Evolutionary conservation across 2,888 invertebrate genomes (phyloP).

Genomic region (Chesias legatella): DNA sequence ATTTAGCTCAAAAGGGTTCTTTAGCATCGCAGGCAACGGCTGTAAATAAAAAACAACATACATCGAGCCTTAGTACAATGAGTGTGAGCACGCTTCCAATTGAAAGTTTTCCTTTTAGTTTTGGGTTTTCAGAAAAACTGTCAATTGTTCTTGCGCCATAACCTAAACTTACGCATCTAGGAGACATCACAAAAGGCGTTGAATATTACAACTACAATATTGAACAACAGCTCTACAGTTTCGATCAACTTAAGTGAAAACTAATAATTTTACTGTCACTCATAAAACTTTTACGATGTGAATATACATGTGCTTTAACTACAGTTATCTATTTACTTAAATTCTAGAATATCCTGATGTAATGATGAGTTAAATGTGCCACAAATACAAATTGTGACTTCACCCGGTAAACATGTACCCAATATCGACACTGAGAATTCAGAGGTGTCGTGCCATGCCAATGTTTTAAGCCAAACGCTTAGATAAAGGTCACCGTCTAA

Average conservation of each 20-base stretch:
- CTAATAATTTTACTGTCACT: conserved; percentile 40
- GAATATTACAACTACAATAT: conserved; percentile 21
- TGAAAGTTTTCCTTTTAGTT: conserved; percentile 41
- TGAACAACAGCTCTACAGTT: conserved; percentile 15
- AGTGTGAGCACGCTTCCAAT: conserved; percentile 62
- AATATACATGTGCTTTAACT: conserved; percentile 45
- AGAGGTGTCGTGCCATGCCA: conserved; percentile 76
- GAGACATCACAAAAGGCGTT: conserved; percentile 48
- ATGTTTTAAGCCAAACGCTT: conserved; percentile 74
- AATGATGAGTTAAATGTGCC: conserved; percentile 40
- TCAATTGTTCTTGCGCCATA: conserved; percentile 51
- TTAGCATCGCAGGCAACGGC: conserved; percentile 81
- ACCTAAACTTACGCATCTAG: conserved; percentile 71
- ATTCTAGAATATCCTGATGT: conserved; percentile 30
- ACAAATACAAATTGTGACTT: conserved; percentile 55
- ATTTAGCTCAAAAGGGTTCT: conserved; percentile 80
- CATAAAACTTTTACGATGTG: conserved; percentile 36
- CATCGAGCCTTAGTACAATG: conserved; percentile 78
- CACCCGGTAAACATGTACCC: conserved; percentile 37
- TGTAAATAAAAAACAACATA: conserved; percentile 81
- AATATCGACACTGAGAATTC: conserved; percentile 57
- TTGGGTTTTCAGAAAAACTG: conserved; percentile 42
- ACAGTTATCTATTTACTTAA: conserved; percentile 29
- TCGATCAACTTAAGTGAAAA: conserved; percentile 26
- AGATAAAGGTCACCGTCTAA: conserved; percentile 66